Conservation (phyloP, 2,888 invertebrate genomes). For the Archips xylosteana region DNA sequence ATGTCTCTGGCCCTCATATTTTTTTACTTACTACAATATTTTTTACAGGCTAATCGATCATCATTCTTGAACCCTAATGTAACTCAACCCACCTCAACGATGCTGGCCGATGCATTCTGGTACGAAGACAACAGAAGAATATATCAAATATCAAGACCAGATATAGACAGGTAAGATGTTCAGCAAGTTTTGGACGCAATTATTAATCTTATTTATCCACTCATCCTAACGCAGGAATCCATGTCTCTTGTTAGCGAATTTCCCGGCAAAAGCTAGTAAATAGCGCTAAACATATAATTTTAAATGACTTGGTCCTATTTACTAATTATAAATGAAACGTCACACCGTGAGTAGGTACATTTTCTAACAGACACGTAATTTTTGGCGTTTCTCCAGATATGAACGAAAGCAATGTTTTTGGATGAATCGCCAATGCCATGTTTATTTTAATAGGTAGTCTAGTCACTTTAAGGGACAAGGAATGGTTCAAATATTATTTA, state of each 20-base stretch:
- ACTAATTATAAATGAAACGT: slow-evolving; percentile 5
- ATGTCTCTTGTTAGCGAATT: too few species aligned
- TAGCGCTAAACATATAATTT: too few species aligned
- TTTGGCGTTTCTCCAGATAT: slow-evolving; percentile 62
- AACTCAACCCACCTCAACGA: slow-evolving; percentile 57
- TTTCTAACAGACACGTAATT: slow-evolving; percentile 21
- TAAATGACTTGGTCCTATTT: background rate
- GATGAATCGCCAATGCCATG: slow-evolving; percentile 46
- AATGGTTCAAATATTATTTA: too few species aligned
- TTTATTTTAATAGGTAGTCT: slow-evolving; percentile 21
- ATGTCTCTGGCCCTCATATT: too few species aligned
- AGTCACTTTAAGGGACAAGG: slow-evolving; percentile 25
- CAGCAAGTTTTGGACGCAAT: too few species aligned
- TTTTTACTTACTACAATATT: background rate
- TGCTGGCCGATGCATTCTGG: slow-evolving; percentile 81
- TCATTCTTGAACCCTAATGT: slow-evolving; percentile 60
- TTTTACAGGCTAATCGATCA: slow-evolving; percentile 72
- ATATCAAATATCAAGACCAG: slow-evolving; percentile 75
- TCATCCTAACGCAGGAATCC: too few species aligned
- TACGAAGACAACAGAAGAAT: slow-evolving; percentile 82
- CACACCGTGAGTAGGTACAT: background rate
- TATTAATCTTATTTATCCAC: too few species aligned
- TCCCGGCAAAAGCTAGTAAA: too few species aligned
- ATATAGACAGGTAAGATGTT: slow-evolving; percentile 67
- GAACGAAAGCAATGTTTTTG: slow-evolving; percentile 55